Base-by-base conservation (phyloP, 2,797 vertebrate genomes). In the Darevskia nairensis region DNA sequence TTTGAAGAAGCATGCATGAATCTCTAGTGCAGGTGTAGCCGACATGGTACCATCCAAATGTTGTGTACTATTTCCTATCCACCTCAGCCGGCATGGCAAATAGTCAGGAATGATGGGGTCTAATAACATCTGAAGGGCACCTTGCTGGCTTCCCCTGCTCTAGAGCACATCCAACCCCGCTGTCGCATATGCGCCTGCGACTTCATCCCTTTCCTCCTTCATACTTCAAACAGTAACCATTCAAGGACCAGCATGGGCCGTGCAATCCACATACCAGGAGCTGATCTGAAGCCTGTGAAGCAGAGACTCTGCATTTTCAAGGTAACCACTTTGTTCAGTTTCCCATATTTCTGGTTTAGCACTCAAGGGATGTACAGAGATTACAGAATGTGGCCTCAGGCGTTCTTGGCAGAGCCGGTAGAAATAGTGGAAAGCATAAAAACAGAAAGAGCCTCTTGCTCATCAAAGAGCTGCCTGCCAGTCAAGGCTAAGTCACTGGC, bases 331-430 rank as follows among this genome's bases (percentile, higher is more conserved):
- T 72, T 81, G 61, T 81, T 66, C 19, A 17, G 3, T 41, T 55
- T 61, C 66, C 44, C 75, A 71, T 32, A 55, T 88, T 84, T 84
- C 87, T 71, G 64, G 32, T 84, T 79, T 78, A 78, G 46, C 87
- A 77, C 71, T 72, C 61, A 25, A n/a, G 78, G 61, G 71, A 81
- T 50, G 23, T 27, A 9, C 7, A 55, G 44, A 76, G 83, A 81
- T 89, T 68, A 86, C 44, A 76, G 41, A 25, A 81, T 55, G 21
- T 89, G 83, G 59, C 71, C 71, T 76, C 50, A 39, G 59, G 86
- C 59, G 41, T 8, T 68, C 32, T 71, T 81, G 82, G 75, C 69
- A 87, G 41, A 41, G 29, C 68, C 8, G 8, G 50, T 35, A 66
- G 39, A 66, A 64, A 39, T 8, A 79, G 29, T 69, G 61, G 72